Evolutionary conservation across 2,888 invertebrate species (phyloP), one percentile per base, ranked within the genome.

Genomic region (Aporophyla lueneburgensis): DNA sequence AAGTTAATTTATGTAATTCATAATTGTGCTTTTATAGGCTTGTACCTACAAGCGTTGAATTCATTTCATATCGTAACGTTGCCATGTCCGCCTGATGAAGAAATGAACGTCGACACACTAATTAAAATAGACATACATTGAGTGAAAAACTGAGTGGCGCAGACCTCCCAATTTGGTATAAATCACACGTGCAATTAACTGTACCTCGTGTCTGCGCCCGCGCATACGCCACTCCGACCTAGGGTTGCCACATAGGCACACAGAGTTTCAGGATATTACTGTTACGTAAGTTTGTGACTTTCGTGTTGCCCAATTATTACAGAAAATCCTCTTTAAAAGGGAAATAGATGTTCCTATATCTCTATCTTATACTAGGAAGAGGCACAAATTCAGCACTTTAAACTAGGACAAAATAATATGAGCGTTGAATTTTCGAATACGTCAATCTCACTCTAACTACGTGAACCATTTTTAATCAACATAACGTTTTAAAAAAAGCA

Each of bases 171-270:
- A 85, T 86, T 85, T 78, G 85, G 86, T 87, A 86, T 87, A 88
- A 87, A 86, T 86, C 87, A 87, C 86, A 81, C 80, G 78, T 80
- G 87, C 83, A 88, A 88, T 88, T 88, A 88, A 85, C 86, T 74
- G 83, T 78, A 74, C 78, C 81, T 78, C 86, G 80, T 82, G 78
- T 78, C 79, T 81, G 85, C 83, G 71, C 75, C 80, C 74, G 83
- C 81, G 88, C 85, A 86, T 81, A 86, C 86, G 87, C 86, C 88
- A 82, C 89, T 76, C 86, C 27, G 21, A 27, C 19, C 5, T 40
- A 83, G 81, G 83, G 83, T 70, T 83, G 65, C 43, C 71, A 80
- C 58, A 56, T 51, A 59, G 16, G 4, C 33, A 12, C n/a, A 4
- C 21, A 43, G 5, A 58, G 2, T 43, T 81, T 63, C 46, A 43